Base-by-base conservation (phyloP, 2,888 invertebrate genomes). In the Stenodera caucasica region DNA sequence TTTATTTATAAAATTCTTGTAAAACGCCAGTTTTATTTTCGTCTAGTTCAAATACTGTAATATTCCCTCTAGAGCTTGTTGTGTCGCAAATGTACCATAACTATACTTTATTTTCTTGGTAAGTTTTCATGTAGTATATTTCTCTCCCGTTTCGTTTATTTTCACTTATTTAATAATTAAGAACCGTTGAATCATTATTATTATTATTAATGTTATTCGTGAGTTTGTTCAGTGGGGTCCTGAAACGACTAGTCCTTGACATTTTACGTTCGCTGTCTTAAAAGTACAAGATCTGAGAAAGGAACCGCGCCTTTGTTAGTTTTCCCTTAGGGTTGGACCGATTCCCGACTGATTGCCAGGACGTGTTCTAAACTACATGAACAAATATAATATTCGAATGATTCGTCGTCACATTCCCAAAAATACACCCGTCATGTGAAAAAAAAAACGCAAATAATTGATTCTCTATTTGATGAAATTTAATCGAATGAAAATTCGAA, bases 121-220 rank as follows among this genome's bases (percentile, higher is more conserved):
- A 37, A 37, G 8, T 37, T 37, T 37, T 15, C 15, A n/a, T n/a
- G n/a, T n/a, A n/a, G 37, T 26, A 26, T 7, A 7, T 5, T 7
- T 26, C 26, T 26, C 3, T 26, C 3, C 26, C 26, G 7, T 5
- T 7, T 26, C 26, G 3, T 7, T 5, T 26, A 8, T 8, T 14
- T 37, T 15, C 33, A 26, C 23, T 26, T 58, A 55, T 49, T 58
- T 23, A 58, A 58, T 58, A 55, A 55, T 54, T 58, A 49, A 58
- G 52, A 9, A 57, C 52, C 32, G 54, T 53, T 53, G 21, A 53
- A 32, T 26, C 26, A 26, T 26, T 26, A 26, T 26, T 35, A 35
- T 35, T 35, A 35, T 37, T n/a, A 15, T 15, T 3, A 7, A 2
- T n/a, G 15, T 37, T 37, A 37, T 37, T 8, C 8, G 8, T 2